phyloP scores from a whole-genome alignment of 2,797 vertebrate genomes.

The Acanthurus leucopareius region DNA sequence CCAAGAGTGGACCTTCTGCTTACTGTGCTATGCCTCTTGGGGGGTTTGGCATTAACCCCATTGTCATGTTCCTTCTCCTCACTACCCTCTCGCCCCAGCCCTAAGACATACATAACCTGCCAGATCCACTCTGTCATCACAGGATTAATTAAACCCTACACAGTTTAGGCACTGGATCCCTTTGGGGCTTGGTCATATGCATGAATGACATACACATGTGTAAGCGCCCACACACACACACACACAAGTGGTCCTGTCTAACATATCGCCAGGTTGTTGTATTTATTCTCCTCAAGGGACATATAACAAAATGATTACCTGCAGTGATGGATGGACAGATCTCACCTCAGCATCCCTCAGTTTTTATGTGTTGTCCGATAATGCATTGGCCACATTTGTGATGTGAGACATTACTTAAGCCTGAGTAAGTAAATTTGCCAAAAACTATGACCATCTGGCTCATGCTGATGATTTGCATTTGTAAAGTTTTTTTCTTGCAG shows the following conservation, averaged over 20 bases:
- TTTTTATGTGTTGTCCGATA: constrained; percentile 66
- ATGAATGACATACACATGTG: constrained; percentile 53
- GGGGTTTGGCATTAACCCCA: constrained; percentile 75
- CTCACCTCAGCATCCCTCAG: constrained; percentile 57
- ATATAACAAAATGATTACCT: constrained; percentile 69
- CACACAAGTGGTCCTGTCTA: constrained; percentile 28
- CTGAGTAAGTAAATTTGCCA: constrained; percentile 81
- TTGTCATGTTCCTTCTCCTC: constrained; percentile 59
- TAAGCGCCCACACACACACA: constrained; percentile 27
- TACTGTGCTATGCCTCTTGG: constrained; percentile 63
- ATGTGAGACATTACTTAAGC: constrained; percentile 78
- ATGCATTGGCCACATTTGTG: constrained; percentile 75
- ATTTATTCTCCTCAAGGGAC: constrained; percentile 67
- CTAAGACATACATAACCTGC: constrained; percentile 73
- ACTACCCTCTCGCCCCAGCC: constrained; percentile 55
- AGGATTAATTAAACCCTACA: constrained; percentile 83
- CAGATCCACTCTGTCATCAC: constrained; percentile 79
- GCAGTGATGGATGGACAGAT: constrained; percentile 75
- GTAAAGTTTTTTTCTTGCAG: constrained; percentile 69
- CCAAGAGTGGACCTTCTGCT: constrained; percentile 69
- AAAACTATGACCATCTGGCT: constrained; percentile 85
- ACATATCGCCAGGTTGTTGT: constrained; percentile 63
- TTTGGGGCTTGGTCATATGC: constrained; percentile 48
- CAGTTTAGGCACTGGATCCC: constrained; percentile 66
- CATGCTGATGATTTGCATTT: constrained; percentile 79